Evolutionary conservation across 1,140 invertebrate species (phyloP), one percentile per base, ranked within the genome.

Genomic region (Centruroides vittatus): DNA sequence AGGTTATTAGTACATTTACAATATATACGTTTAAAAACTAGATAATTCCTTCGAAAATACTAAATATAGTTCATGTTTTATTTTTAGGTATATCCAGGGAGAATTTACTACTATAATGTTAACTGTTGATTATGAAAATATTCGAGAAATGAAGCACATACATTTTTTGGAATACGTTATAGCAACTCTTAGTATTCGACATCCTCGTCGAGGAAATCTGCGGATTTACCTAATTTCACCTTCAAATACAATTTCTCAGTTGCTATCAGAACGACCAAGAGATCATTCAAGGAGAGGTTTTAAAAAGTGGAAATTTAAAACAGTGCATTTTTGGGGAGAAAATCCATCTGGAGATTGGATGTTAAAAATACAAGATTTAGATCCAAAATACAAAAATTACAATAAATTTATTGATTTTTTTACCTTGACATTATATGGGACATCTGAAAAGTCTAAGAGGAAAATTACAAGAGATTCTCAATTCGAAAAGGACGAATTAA

Each of bases 241-340:
- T 34, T 73, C 77, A 70, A 86, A 86, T 52, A 91, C 85, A 0
- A 74, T 68, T 62, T 80, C 85, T 1, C 77, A 81, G 67, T 70
- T 95, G 47, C 72, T 95, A 56, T 82, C 80, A 61, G 73, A 79
- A 8, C 76, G 92, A 65, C 85, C 88, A 3, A 94, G 97, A 70
- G 96, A 99, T 72, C 90, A 95, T 68, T 93, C 98, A 73, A 81
- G 84, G 61, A 83, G 86, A 74, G 93, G 94, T 7, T 99, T 99
- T 75, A 94, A 89, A 49, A 97, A 97, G 75, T 99, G 96, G 96
- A 96, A 96, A 3, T 99, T 99, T 75, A 98, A 99, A 94, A 98
- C 96, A 3, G 99, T 96, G 3, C 96, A 99, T 70, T 97, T 93
- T 2, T 99, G 96, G 96, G 95, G 94, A 51, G 96, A 99, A 76